These are phyloP conservation scores for Anthoscopus minutus DNA, from an alignment of 2,113 vertebrate genomes.

Conservation along the genomic window DNA sequence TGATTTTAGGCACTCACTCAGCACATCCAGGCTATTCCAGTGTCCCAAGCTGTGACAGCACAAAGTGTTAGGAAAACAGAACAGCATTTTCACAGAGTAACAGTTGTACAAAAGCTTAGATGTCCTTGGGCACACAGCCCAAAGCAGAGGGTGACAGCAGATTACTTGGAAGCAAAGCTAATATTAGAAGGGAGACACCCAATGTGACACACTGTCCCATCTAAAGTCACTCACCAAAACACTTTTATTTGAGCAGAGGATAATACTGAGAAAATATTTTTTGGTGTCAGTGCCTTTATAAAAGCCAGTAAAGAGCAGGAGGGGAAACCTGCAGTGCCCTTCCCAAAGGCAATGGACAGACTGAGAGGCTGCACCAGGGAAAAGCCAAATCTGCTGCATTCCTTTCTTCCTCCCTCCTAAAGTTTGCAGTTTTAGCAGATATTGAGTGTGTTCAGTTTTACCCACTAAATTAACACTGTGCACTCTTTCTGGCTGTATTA, in stretches of 20 bases:
- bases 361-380: not conserved
- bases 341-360: not conserved
- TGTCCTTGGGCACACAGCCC: not conserved
- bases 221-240: not conserved
- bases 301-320: not conserved
- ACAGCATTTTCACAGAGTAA: not conserved
- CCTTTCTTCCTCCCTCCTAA: not conserved
- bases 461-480: not conserved
- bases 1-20: not conserved
- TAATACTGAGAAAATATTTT: not conserved
- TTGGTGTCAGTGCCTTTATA: not conserved
- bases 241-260: not conserved
- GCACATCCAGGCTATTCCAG: not conserved
- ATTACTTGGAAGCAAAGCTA: conserved; percentile 52
- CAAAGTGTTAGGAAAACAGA: not conserved
- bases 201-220: not conserved
- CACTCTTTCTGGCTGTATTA: not conserved
- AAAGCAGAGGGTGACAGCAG: conserved; percentile 34
- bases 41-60: not conserved
- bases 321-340: not conserved
- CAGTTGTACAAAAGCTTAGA: not conserved
- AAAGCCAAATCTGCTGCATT: not conserved
- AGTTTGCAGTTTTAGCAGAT: not conserved
- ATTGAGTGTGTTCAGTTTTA: not conserved
- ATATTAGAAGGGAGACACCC: conserved; percentile 44